phyloP scores from a whole-genome alignment of 2,888 invertebrate species.

The Amphimallon solstitiale region DNA sequence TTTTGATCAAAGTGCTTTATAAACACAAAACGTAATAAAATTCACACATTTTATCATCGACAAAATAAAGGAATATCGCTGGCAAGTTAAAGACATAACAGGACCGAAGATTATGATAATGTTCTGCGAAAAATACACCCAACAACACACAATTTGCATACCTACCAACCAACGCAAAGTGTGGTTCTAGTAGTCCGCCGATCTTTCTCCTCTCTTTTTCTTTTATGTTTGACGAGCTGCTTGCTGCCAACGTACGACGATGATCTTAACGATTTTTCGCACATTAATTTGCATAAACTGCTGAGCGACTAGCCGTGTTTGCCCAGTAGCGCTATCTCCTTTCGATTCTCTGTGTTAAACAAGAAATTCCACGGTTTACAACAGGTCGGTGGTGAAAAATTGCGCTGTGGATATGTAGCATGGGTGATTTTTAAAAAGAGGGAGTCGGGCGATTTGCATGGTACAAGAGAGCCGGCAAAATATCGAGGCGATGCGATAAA shows the following conservation, averaged over 20 bases:
- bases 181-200: constrained; percentile 5
- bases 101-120: constrained; percentile 27
- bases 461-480: constrained; percentile 5
- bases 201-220: no score
- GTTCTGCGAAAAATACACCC: constrained; percentile 15
- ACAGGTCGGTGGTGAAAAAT: no score
- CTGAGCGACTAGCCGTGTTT: neutral
- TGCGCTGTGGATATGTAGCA: no score
- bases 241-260: constrained; percentile 9
- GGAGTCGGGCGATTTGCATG: neutral
- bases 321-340: constrained; percentile 1
- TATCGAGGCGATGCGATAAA: neutral
- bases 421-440: no score
- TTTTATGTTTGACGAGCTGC: neutral
- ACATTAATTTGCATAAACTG: constrained; percentile 33
- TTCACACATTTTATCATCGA: constrained; percentile 23
- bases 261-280: constrained; percentile 27
- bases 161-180: no score
- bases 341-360: neutral
- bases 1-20: constrained; percentile 24
- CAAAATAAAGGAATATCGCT: neutral
- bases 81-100: constrained; percentile 10
- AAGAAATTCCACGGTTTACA: no score
- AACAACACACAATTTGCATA: constrained; percentile 16
- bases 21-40: constrained; percentile 16